Base-by-base conservation (phyloP, 2,797 vertebrate genomes). In the Muscicapa comitata region DNA sequence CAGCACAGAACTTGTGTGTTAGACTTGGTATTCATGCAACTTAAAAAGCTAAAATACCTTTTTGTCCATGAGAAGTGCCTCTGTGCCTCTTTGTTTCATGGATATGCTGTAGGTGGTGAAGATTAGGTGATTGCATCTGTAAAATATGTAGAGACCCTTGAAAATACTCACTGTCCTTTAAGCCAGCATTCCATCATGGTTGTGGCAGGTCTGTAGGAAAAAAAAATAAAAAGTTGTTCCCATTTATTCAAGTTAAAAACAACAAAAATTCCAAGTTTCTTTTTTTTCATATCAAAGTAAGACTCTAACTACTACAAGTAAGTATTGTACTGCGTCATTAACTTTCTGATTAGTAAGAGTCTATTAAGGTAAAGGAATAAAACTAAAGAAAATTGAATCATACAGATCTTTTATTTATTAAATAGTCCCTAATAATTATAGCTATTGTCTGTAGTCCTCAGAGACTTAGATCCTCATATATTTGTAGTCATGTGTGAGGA, bases 161-260 rank as follows among this genome's bases (percentile, higher is more conserved):
- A 95, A 97, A 96, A 94, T 80, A 61, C 42, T 91, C 74, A 24
- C 33, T 87, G 33, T 89, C 65, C 61, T 91, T 89, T 82, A 86
- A 96, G 78, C 77, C 91, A 96, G 85, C 95, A 96, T 97, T 97
- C 92, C 70, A 62, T 95, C 62, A 55, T 72, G 80, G 37, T 51
- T 79, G 53, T 96, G 88, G 45, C 90, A 94, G 75, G 51, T 76
- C 48, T 86, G 50, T 58, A 57, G 45, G 42, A 11, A 37, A 37
- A 37, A 37, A 50, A 67, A 26, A 21, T 11, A 76, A 77, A 53
- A 42, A 15, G 21, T 33, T 73, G 38, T 38, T 90, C 81, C 94
- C 86, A 82, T 95, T 91, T 93, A 94, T 94, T 96, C 85, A 91
- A 79, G 43, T 76, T 96, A 35, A 53, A 93, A 91, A 89, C 58